A percentile compares a stretch with the other conserved stretches of the same genome.
These are phyloP conservation scores for Calyptommatus sinebrachiatus DNA, from an alignment of 2,113 vertebrate genomes.

Conservation along the genomic window DNA sequence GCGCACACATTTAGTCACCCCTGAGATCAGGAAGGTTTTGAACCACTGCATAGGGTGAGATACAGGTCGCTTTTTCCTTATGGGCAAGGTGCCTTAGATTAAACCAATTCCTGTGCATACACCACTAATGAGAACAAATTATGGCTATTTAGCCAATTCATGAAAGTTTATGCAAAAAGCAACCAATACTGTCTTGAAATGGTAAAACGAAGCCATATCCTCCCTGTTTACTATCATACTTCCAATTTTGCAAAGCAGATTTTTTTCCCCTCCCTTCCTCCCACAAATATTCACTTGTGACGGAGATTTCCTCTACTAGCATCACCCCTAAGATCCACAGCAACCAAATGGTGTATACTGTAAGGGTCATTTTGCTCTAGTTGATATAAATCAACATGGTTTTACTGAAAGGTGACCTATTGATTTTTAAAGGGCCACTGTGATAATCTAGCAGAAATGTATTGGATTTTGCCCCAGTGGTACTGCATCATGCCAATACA, in stretches of 20 bases:
- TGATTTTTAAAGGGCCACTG: not conserved
- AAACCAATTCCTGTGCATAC: not conserved
- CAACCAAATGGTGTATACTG: not conserved
- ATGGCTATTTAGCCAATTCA: not conserved
- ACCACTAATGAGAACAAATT: not conserved
- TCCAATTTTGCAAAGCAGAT: not conserved
- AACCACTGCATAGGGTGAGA: too few relatives aligned
- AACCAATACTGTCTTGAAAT: not conserved
- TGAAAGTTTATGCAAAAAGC: not conserved
- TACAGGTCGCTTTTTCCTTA: too few relatives aligned
- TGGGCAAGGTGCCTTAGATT: too few relatives aligned
- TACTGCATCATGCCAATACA: conserved; percentile 6
- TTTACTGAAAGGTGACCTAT: conserved; percentile 6
- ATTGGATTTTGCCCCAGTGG: not conserved
- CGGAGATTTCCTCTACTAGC: not conserved
- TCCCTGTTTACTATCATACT: not conserved
- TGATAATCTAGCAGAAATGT: not conserved
- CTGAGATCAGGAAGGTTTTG: too few relatives aligned
- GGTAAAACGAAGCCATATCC: not conserved
- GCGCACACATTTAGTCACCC: too few relatives aligned
- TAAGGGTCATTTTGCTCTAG: conserved; percentile 15
- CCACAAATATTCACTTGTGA: not conserved
- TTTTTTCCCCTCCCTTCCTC: not conserved
- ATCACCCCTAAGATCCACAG: not conserved
- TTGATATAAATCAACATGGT: conserved; percentile 8